These are phyloP conservation scores for Diabrotica virgifera DNA, from an alignment of 1,140 invertebrate species.

Conservation along the genomic window DNA sequence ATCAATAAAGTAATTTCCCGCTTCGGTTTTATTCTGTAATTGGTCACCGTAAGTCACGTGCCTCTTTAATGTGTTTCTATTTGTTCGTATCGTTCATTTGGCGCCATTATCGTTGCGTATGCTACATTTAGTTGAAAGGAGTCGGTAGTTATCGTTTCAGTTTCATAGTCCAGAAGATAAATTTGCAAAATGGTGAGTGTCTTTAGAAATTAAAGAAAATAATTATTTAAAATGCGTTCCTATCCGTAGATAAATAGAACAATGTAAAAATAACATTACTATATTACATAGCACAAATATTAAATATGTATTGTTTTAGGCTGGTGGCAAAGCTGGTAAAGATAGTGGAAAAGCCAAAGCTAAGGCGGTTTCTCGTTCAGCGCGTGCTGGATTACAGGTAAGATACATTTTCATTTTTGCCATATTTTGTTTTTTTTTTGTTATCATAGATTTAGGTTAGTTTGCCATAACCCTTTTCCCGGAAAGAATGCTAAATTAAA, in stretches of 20 bases:
- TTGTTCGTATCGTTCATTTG: slow-evolving; percentile 31
- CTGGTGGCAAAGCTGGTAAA: slow-evolving; percentile 99
- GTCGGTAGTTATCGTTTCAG: slow-evolving; percentile 27
- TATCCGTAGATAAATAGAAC: background rate
- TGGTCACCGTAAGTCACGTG: slow-evolving; percentile 32
- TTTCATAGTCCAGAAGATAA: slow-evolving; percentile 11
- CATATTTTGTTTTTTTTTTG: background rate
- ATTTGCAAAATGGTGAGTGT: slow-evolving; percentile 33
- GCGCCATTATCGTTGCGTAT: slow-evolving; percentile 32
- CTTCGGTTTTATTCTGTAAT: slow-evolving; percentile 17
- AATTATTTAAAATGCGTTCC: background rate
- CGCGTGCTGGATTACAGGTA: slow-evolving; percentile 96
- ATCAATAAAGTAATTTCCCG: slow-evolving; percentile 31
- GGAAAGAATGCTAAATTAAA: too few relatives aligned
- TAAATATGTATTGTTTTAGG: slow-evolving; percentile 57
- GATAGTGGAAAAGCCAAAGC: slow-evolving; percentile 99
- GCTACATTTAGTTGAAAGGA: slow-evolving; percentile 21
- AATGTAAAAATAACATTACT: background rate
- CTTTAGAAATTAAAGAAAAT: slow-evolving; percentile 5
- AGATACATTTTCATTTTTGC: background rate
- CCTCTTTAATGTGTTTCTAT: slow-evolving; percentile 11
- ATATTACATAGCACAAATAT: background rate
- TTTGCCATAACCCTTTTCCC: background rate
- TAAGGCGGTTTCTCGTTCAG: slow-evolving; percentile 97
- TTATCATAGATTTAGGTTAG: background rate